These are phyloP conservation scores for Medauroidea extradentata DNA, from an alignment of 1,140 invertebrate species.

Conservation along the genomic window DNA sequence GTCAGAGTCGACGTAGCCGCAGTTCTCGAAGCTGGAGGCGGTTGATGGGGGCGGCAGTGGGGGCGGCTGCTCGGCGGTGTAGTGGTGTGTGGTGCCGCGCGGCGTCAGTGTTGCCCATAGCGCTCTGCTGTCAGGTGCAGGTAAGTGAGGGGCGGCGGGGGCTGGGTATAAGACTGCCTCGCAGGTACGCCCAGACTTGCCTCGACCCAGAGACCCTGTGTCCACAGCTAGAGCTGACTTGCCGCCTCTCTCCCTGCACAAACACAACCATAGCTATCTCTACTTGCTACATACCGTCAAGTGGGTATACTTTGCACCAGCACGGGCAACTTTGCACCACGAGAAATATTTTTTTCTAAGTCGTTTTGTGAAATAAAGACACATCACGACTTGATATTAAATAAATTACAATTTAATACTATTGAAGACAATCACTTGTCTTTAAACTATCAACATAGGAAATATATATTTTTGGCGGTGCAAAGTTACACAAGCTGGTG, in stretches of 20 bases:
- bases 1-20: slow-evolving; percentile 69
- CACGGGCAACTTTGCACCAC: neutral
- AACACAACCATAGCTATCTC: neutral
- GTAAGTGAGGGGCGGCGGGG: slow-evolving; percentile 42
- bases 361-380: too few relatives aligned
- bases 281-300: neutral
- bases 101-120: slow-evolving; percentile 81
- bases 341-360: too few relatives aligned
- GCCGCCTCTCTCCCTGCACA: slow-evolving; percentile 1
- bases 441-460: too few relatives aligned
- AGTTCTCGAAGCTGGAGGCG: slow-evolving; percentile 56
- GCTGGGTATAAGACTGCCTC: slow-evolving; percentile 51
- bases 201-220: neutral
- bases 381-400: too few relatives aligned
- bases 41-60: slow-evolving; percentile 10
- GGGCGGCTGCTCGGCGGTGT: slow-evolving; percentile 34
- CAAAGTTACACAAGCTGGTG: too few relatives aligned
- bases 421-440: too few relatives aligned
- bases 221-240: neutral
- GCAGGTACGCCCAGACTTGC: slow-evolving; percentile 16
- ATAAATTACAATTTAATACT: too few relatives aligned
- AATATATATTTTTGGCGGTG: too few relatives aligned
- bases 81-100: slow-evolving; percentile 58
- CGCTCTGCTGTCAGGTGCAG: slow-evolving; percentile 56
- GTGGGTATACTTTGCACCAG: too few relatives aligned